phyloP scores from a whole-genome alignment of 2,888 invertebrate species.

The Lampropteryx suffumata region DNA sequence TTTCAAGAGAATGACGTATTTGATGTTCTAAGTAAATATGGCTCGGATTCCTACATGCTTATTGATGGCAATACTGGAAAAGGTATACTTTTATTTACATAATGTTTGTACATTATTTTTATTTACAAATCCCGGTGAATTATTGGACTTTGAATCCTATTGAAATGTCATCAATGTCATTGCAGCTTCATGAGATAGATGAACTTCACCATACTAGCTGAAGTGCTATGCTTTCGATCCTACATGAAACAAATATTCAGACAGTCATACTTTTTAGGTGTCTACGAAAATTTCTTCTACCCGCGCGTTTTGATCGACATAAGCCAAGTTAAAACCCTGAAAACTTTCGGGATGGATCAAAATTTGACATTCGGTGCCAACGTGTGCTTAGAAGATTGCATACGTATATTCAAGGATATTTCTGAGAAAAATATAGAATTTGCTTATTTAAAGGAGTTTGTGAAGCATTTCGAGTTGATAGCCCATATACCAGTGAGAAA shows the following conservation, averaged over 20 bases:
- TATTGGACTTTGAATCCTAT: too few relatives aligned
- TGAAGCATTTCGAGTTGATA: constrained; percentile 82
- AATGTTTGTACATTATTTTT: too few relatives aligned
- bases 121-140: too few relatives aligned
- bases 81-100: too few relatives aligned
- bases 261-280: too few relatives aligned
- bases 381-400: constrained; percentile 80
- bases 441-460: constrained; percentile 78
- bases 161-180: too few relatives aligned
- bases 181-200: too few relatives aligned
- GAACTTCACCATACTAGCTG: too few relatives aligned
- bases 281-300: constrained; percentile 57
- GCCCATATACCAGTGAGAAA: constrained; percentile 86
- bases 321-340: constrained; percentile 57
- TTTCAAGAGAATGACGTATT: constrained; percentile 73
- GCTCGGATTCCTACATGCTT: constrained; percentile 78
- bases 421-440: constrained; percentile 65
- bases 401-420: constrained; percentile 68
- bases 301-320: constrained; percentile 64
- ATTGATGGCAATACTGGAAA: constrained; percentile 88
- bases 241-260: too few relatives aligned
- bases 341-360: constrained; percentile 56
- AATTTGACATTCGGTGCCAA: constrained; percentile 82
- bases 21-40: constrained; percentile 62
- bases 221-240: too few relatives aligned